phyloP scores from a whole-genome alignment of 2,113 vertebrate genomes.

The Heterocephalus glaber region DNA sequence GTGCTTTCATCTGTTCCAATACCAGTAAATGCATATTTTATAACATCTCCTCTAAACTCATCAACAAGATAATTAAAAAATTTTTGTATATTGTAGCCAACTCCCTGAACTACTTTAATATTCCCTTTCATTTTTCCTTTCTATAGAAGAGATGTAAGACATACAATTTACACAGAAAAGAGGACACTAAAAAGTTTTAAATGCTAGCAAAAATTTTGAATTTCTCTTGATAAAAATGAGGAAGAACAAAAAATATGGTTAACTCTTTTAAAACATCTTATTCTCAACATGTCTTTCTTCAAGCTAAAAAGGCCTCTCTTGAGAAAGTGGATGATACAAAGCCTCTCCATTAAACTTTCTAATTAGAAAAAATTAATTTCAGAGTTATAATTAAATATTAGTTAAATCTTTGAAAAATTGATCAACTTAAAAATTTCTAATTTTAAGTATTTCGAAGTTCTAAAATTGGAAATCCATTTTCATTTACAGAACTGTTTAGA shows the following conservation, averaged over 20 bases:
- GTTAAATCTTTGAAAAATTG: neutral
- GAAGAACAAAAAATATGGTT: neutral
- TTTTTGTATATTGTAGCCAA: constrained; percentile 41
- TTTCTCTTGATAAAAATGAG: constrained; percentile 28
- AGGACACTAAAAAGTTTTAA: constrained; percentile 12
- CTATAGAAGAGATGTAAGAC: neutral
- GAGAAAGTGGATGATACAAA: neutral
- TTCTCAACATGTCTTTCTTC: neutral
- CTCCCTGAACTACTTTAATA: constrained; percentile 50
- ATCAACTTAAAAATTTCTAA: neutral
- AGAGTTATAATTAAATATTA: constrained; percentile 11
- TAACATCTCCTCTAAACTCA: constrained; percentile 72
- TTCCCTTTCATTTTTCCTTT: constrained; percentile 17
- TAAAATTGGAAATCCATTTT: constrained; percentile 5
- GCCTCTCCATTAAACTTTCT: neutral
- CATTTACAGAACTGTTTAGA: neutral
- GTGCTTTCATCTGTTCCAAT: constrained; percentile 65
- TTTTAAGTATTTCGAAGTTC: constrained; percentile 31
- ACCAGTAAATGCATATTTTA: constrained; percentile 69
- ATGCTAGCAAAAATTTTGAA: constrained; percentile 18
- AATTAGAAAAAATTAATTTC: constrained; percentile 47
- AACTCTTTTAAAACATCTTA: neutral
- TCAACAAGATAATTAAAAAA: constrained; percentile 60
- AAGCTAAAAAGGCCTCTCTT: neutral
- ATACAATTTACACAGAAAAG: neutral